Conservation (phyloP, 2,797 vertebrate species). For the Aythya fuligula region DNA sequence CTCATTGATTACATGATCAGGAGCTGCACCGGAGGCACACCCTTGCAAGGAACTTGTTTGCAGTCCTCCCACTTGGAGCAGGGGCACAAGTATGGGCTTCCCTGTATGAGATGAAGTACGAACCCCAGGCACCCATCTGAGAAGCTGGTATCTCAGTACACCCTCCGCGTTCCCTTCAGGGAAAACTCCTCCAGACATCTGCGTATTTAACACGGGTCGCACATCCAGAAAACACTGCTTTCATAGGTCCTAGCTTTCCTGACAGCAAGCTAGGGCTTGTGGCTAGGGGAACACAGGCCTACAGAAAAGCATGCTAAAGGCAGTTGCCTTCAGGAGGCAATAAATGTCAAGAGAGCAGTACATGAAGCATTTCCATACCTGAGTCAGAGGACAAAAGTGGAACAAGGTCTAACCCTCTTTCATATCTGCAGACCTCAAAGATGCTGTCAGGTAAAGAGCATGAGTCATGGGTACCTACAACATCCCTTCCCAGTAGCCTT, state of each 20-base stretch:
- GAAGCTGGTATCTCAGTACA: fast-evolving
- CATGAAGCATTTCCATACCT: background rate
- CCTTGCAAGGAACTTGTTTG: background rate
- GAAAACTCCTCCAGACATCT: background rate
- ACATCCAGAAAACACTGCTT: background rate
- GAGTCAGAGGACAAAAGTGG: background rate
- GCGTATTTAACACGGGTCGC: background rate
- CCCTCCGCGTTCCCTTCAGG: background rate
- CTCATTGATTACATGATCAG: background rate
- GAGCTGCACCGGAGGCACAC: background rate
- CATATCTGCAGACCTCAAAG: background rate
- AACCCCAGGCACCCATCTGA: background rate
- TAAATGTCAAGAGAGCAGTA: background rate
- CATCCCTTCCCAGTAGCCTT: background rate
- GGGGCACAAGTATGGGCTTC: background rate
- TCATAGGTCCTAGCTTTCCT: background rate
- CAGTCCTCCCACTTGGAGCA: background rate
- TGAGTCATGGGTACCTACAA: background rate
- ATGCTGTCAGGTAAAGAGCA: background rate
- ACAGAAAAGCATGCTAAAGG: background rate
- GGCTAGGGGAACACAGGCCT: background rate
- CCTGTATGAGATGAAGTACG: background rate
- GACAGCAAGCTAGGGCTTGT: background rate
- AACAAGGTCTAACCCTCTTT: background rate
- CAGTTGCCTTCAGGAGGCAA: background rate